Base-by-base conservation (phyloP, 2,797 vertebrate genomes). In the Acestrorhynchus altus region DNA sequence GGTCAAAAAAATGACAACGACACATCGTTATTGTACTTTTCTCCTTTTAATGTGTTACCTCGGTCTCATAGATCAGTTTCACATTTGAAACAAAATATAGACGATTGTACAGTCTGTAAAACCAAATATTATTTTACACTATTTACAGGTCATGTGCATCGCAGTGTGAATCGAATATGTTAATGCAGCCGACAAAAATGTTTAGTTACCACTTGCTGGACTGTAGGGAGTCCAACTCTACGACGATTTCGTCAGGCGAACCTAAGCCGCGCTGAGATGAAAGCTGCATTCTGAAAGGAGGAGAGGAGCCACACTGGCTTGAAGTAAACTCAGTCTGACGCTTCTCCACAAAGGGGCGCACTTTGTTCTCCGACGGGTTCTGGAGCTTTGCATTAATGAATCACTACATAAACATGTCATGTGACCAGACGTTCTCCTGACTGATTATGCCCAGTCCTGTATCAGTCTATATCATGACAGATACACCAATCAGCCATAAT, bases 61-160 rank as follows among this genome's bases (percentile, higher is more conserved):
- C 86, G 89, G 87, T 93, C 89, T 93, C 92, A 93, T 93, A 92
- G 93, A 93, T 94, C 91, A 92, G 91, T 92, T 93, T 93, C 93
- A 93, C 89, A 91, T 93, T 89, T 90, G 88, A 93, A 94, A 93
- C 91, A 93, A 94, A 94, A 94, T 93, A 93, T 92, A 93, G 92
- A 91, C 91, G 93, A 93, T 93, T 94, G 91, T 94, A 93, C 93
- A 94, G 93, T 94, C 93, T 84, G 78, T 82, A 82, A 84, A 85
- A 83, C 83, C 82, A 66, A 81, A 92, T 79, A 93, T 93, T 93
- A 93, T 92, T 91, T 90, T 94, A 94, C 93, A 94, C 80, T 94
- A 93, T 94, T 75, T 94, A 94, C 93, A 94, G 85, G 85, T 89
- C 90, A 92, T 90, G 89, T 91, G 90, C 88, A 90, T 89, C 63